These are phyloP conservation scores for Eulemur rufifrons DNA, from an alignment of 2,113 vertebrate genomes.

Conservation along the genomic window DNA sequence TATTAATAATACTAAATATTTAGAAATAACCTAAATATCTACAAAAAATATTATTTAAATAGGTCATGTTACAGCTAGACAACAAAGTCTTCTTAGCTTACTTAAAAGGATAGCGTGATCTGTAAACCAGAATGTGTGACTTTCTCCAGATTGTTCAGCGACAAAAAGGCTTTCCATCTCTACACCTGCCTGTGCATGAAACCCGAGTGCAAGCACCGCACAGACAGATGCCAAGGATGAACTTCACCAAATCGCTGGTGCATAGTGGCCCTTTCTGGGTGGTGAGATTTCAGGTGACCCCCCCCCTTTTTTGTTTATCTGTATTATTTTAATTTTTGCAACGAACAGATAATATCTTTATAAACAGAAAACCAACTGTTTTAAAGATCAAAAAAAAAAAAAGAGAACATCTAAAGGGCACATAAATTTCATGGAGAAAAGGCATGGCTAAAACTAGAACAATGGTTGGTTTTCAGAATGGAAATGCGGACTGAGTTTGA, in stretches of 20 bases:
- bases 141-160: not conserved
- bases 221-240: not conserved
- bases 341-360: slow-evolving; percentile 6
- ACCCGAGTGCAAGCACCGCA: fast-evolving
- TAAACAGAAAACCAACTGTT: not conserved
- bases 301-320: not conserved
- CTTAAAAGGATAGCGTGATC: not conserved
- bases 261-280: not conserved
- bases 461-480: not conserved
- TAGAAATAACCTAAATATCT: not conserved
- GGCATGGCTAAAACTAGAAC: not conserved
- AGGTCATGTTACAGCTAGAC: not conserved
- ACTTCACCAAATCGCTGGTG: fast-evolving
- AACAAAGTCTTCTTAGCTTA: not conserved
- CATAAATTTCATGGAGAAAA: not conserved
- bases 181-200: fast-evolving
- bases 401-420: not conserved
- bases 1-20: slow-evolving; percentile 41
- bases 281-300: not conserved
- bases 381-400: not conserved
- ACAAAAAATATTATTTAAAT: not conserved
- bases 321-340: slow-evolving; percentile 16
- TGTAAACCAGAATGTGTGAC: not conserved
- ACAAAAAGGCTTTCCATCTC: not conserved
- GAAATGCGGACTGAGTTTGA: not conserved